These are phyloP conservation scores for Pollenia labialis DNA, from an alignment of 2,888 invertebrate genomes.

Conservation along the genomic window DNA sequence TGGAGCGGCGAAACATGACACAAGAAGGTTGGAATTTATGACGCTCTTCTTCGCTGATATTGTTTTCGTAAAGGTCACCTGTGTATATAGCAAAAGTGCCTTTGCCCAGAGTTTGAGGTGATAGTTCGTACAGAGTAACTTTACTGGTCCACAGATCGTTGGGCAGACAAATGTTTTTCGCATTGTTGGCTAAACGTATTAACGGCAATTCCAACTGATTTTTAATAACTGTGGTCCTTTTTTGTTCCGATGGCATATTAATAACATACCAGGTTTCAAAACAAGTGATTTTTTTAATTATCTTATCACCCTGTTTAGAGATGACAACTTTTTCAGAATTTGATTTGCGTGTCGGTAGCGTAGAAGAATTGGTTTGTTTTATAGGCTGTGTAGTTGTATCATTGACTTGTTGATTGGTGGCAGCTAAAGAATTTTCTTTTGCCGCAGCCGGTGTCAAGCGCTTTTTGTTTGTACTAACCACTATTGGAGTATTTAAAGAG, in stretches of 20 bases:
- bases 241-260: constrained; percentile 77
- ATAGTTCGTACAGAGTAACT: constrained; percentile 82
- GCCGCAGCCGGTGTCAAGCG: constrained; percentile 62
- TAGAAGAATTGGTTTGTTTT: constrained; percentile 17
- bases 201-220: constrained; percentile 81
- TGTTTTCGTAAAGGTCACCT: constrained; percentile 81
- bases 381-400: constrained; percentile 35
- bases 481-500: constrained; percentile 42
- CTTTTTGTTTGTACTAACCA: constrained; percentile 61
- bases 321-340: constrained; percentile 82
- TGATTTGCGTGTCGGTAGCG: constrained; percentile 69
- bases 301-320: constrained; percentile 81
- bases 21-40: constrained; percentile 83
- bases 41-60: constrained; percentile 82
- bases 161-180: constrained; percentile 80
- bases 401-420: constrained; percentile 69
- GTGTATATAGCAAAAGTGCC: constrained; percentile 79
- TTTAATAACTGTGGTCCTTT: constrained; percentile 76
- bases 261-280: constrained; percentile 84
- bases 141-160: constrained; percentile 82
- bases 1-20: constrained; percentile 83
- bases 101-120: constrained; percentile 77
- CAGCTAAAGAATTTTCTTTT: constrained; percentile 74
- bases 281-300: constrained; percentile 84
- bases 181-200: constrained; percentile 81